These are phyloP conservation scores for Epinephelus awoara DNA, from an alignment of 2,797 vertebrate species.

Conservation along the genomic window DNA sequence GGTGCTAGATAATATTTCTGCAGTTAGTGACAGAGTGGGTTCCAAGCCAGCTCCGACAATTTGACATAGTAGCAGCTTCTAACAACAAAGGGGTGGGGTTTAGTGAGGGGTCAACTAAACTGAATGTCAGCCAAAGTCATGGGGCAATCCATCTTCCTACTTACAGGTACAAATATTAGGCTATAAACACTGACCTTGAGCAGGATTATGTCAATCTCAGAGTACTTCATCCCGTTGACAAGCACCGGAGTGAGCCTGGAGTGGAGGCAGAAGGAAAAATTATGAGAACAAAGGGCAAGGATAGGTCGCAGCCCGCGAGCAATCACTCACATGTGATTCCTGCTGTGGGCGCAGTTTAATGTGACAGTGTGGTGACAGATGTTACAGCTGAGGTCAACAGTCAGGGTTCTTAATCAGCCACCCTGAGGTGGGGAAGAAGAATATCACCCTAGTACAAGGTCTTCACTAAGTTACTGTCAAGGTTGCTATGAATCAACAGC, in stretches of 20 bases:
- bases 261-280: conserved; percentile 34
- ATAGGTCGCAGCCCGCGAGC: conserved; percentile 36
- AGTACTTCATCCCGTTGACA: conserved; percentile 99
- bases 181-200: conserved; percentile 90
- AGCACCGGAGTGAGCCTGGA: conserved; percentile 94
- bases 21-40: no score
- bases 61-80: no score
- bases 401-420: conserved; percentile 68
- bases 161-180: conserved; percentile 36
- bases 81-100: no score
- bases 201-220: conserved; percentile 98
- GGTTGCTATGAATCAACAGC: conserved; percentile 62
- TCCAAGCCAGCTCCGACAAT: no score
- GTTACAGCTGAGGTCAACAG: conserved; percentile 64
- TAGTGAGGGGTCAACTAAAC: conserved; percentile 1
- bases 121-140: conserved; percentile 29
- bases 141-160: conserved; percentile 15
- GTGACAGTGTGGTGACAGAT: conserved; percentile 61
- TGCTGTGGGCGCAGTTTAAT: conserved; percentile 47
- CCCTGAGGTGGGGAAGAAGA: conserved; percentile 39
- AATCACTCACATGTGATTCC: conserved; percentile 59
- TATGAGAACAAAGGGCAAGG: conserved; percentile 65
- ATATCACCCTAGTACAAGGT: conserved; percentile 51
- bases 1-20: no score
- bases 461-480: conserved; percentile 42